A percentile compares a stretch with the other conserved stretches of the same genome.
Conservation (phyloP, 2,888 invertebrate species). For the Torymus tubicola region DNA sequence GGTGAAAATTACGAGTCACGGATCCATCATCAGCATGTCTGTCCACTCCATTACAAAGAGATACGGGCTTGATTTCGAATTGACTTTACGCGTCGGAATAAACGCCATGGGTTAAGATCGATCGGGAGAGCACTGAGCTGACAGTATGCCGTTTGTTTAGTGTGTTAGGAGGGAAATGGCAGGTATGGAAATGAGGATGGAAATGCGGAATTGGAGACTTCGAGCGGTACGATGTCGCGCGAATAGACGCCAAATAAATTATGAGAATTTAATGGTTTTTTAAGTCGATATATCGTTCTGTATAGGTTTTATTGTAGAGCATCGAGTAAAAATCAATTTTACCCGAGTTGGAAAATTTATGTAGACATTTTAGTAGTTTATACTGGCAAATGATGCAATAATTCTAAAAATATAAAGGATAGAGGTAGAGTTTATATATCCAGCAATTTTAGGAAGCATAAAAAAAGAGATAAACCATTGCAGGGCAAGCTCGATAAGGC, state of each 20-base stretch:
- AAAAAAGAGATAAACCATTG: not conserved
- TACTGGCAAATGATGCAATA: too few species aligned
- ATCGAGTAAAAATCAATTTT: too few species aligned
- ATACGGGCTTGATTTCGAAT: conserved; percentile 5
- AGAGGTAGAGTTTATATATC: not conserved
- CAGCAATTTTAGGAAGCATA: conserved; percentile 1
- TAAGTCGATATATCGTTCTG: too few species aligned
- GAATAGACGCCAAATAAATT: too few species aligned
- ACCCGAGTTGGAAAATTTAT: too few species aligned
- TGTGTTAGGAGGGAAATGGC: too few species aligned
- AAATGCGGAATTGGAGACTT: not conserved
- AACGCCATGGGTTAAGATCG: not conserved
- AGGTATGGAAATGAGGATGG: not conserved
- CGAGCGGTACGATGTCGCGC: too few species aligned
- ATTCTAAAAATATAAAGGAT: too few species aligned
- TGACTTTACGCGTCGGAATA: not conserved
- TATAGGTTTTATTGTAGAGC: too few species aligned
- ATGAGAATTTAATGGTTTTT: too few species aligned
- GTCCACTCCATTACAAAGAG: conserved; percentile 17
- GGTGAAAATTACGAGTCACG: conserved; percentile 37
- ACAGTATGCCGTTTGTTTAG: too few species aligned
- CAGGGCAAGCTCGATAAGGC: not conserved
- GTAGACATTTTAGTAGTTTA: too few species aligned
- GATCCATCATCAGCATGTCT: conserved; percentile 48
- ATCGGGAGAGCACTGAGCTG: not conserved